Conservation (phyloP, 2,113 vertebrate species). For the Glaucidium brasilianum region DNA sequence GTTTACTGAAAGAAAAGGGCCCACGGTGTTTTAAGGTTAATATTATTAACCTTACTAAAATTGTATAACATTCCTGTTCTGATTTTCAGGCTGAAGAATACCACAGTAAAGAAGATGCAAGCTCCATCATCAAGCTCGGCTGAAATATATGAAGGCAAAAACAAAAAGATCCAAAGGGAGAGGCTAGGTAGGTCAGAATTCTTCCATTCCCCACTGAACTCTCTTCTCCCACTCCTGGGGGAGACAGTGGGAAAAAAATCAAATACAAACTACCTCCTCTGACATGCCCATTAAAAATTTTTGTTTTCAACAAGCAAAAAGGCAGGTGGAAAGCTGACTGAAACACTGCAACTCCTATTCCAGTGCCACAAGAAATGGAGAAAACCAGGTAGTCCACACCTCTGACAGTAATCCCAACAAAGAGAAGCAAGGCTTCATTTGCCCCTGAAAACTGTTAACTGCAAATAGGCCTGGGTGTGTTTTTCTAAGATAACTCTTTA, state of each 20-base stretch:
- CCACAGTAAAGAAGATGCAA: neutral
- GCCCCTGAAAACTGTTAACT: neutral
- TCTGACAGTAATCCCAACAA: neutral
- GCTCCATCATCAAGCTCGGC: neutral
- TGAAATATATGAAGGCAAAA: neutral
- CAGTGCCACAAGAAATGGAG: neutral
- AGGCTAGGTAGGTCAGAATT: neutral
- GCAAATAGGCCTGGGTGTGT: neutral
- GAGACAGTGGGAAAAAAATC: neutral
- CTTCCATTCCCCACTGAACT: neutral
- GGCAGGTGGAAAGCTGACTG: neutral
- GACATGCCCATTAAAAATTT: neutral
- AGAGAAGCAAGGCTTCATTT: neutral
- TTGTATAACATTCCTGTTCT: neutral
- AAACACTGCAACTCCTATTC: neutral
- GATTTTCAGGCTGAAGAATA: neutral
- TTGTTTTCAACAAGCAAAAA: neutral
- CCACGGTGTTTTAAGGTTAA: neutral
- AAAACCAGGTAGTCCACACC: neutral
- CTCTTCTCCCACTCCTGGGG: neutral
- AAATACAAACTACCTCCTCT: neutral
- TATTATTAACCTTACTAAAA: neutral
- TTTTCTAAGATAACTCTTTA: neutral
- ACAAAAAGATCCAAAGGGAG: neutral
- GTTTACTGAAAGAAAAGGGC: neutral